These are phyloP conservation scores for Ostrea denselamellosa DNA, from an alignment of 1,140 invertebrate genomes.

Conservation along the genomic window DNA sequence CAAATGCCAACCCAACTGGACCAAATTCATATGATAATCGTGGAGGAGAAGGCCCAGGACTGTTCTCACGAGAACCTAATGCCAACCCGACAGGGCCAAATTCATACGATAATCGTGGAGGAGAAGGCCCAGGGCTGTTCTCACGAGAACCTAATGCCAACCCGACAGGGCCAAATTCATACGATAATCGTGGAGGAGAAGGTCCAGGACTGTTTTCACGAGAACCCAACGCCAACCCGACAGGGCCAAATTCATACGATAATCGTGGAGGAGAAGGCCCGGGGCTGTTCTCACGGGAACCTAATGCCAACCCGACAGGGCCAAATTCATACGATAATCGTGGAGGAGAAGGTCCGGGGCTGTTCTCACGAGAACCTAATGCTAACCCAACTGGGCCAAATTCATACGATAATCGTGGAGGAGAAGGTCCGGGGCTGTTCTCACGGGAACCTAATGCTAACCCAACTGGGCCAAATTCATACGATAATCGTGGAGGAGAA, in stretches of 20 bases:
- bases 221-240: constrained; percentile 4
- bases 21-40: constrained; percentile 17
- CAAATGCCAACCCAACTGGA: neutral
- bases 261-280: neutral
- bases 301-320: neutral
- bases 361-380: neutral
- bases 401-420: constrained; percentile 3
- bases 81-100: neutral
- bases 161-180: neutral
- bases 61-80: constrained; percentile 5
- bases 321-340: constrained; percentile 15
- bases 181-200: neutral
- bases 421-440: neutral
- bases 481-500: neutral
- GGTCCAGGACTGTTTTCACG: neutral
- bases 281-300: neutral
- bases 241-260: constrained; percentile 13
- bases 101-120: constrained; percentile 16
- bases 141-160: neutral
- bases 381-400: neutral
- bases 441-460: neutral
- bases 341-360: neutral
- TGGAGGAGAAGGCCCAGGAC: neutral
- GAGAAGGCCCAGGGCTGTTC: neutral
- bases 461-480: neutral